These are phyloP conservation scores for Salvelinus namaycush DNA, from an alignment of 2,113 vertebrate genomes.

Conservation along the genomic window DNA sequence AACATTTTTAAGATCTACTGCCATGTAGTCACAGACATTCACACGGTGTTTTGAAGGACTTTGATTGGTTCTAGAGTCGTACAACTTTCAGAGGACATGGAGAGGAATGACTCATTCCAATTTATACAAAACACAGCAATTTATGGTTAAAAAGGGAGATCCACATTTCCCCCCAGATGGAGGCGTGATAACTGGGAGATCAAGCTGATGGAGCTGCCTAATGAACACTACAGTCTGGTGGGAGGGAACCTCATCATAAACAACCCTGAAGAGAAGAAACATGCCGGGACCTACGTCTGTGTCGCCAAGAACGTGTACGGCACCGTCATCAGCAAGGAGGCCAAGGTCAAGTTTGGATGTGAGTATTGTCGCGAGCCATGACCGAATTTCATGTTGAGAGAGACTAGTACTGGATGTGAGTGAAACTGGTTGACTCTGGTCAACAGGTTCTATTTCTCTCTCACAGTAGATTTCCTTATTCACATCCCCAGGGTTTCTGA, in stretches of 20 bases:
- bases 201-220: constrained; percentile 84
- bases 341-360: constrained; percentile 93
- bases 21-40: background rate
- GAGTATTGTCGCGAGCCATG: constrained; percentile 61
- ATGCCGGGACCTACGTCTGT: constrained; percentile 88
- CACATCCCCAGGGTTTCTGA: too few relatives aligned
- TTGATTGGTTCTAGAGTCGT: too few relatives aligned
- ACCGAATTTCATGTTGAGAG: too few relatives aligned
- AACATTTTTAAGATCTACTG: background rate
- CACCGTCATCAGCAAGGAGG: constrained; percentile 91
- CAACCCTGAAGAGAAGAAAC: constrained; percentile 88
- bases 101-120: too few relatives aligned
- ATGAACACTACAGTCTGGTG: constrained; percentile 90
- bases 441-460: too few relatives aligned
- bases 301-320: constrained; percentile 90
- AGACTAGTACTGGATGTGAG: too few relatives aligned
- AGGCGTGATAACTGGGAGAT: constrained; percentile 93
- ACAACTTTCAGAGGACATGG: too few relatives aligned
- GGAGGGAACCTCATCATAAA: constrained; percentile 94
- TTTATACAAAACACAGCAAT: too few relatives aligned
- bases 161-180: constrained; percentile 77
- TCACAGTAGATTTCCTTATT: too few relatives aligned
- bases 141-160: too few relatives aligned
- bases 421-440: too few relatives aligned
- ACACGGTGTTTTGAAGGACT: too few relatives aligned